phyloP scores from a whole-genome alignment of 1,140 invertebrate species.

The Drosophila cardini region DNA sequence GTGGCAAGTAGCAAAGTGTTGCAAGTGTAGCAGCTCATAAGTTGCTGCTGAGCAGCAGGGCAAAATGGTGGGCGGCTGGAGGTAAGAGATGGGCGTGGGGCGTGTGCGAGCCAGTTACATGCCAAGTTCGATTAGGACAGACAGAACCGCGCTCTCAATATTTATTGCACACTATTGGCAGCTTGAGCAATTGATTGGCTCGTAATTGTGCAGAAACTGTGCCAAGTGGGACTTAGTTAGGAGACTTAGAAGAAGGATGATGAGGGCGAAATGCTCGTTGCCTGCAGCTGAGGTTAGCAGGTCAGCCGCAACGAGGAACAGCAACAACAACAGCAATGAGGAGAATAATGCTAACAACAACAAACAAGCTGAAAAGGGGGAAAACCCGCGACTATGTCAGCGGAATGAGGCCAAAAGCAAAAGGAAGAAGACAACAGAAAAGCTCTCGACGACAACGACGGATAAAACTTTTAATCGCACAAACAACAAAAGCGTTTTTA shows the following conservation, averaged over 20 bases:
- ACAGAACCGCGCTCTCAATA: conserved; percentile 65
- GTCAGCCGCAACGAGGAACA: conserved; percentile 68
- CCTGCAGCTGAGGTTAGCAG: conserved; percentile 77
- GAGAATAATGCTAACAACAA: conserved; percentile 17
- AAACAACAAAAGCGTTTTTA: conserved; percentile 71
- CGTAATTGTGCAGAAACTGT: conserved; percentile 76
- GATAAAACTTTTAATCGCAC: conserved; percentile 82
- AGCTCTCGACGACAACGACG: conserved; percentile 43
- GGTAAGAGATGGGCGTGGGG: background rate
- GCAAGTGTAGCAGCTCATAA: conserved; percentile 22
- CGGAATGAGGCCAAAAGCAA: conserved; percentile 74
- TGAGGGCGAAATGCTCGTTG: conserved; percentile 12
- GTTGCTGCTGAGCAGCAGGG: background rate
- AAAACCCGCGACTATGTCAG: conserved; percentile 65
- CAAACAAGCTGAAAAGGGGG: conserved; percentile 37
- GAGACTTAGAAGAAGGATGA: background rate
- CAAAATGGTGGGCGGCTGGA: background rate
- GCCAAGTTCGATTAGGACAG: conserved; percentile 70
- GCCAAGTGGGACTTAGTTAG: conserved; percentile 60
- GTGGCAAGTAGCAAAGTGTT: conserved; percentile 15
- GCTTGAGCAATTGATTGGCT: conserved; percentile 75
- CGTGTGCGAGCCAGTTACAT: conserved; percentile 4
- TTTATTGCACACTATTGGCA: conserved; percentile 79
- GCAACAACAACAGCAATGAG: conserved; percentile 22
- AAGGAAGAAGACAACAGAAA: conserved; percentile 60